Evolutionary conservation across 2,113 vertebrate genomes (phyloP), one percentile per base, ranked within the genome.

Genomic region (Xiphophorus couchianus): DNA sequence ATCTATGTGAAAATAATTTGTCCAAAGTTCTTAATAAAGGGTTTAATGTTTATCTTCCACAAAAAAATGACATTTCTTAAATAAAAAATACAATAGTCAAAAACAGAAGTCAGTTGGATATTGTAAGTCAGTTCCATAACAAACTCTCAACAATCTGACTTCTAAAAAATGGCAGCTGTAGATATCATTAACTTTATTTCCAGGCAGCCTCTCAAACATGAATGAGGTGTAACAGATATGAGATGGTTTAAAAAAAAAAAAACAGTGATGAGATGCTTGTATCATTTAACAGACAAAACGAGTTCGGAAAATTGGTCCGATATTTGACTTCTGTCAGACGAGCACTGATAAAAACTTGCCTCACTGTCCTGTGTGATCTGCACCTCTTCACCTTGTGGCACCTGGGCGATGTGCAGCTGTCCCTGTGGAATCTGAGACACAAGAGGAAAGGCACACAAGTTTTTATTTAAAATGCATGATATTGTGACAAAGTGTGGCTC

Each of bases 321-420:
- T 73, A 14, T 35, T 33, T n/a, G 44, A 28, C 44, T 29, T 35
- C 51, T 61, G 35, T 30, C 42, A 62, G 51, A 77, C n/a, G 14
- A 7, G 14, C 14, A 62, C 42, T 66, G 48, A 48, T 22, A 37
- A 15, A 79, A 44, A 83, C 95, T 95, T 90, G 95, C 98, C 96
- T 99, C 97, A 5, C 97, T 99, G 95, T 99, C 98, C 91, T 99
- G 98, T 0, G 97, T 99, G 93, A 99, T 99, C 94, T 99, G 98
- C 22, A 99, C 98, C 89, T 99, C 97, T 80, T 99, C 98, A 1
- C 98, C 98, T 88, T 99, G 97, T 31, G 98, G 98, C 71, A 99
- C 98, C 94, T 99, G 97, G 61, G 98, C 97, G 12, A 99, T 99
- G 87, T 99, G 98, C 78, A 99, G 94, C 88, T 99, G 98, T 77